Evolutionary conservation across 2,888 invertebrate species (phyloP).

Genomic region (Himalopsyche tibetana): DNA sequence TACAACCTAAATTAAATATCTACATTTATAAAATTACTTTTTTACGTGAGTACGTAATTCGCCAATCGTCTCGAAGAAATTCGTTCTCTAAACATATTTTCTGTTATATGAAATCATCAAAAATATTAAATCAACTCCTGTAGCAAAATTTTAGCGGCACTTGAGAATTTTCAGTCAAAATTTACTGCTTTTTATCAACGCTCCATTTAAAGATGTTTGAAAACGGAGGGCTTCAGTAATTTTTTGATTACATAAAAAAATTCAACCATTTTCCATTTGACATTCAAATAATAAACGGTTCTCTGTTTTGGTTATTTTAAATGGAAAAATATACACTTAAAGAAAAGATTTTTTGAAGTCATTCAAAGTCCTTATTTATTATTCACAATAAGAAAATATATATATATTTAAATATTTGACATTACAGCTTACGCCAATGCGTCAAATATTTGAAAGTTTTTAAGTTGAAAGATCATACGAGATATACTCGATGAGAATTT

Average conservation of each 20-base stretch:
- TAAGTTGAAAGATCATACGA: too few species aligned
- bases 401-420: too few species aligned
- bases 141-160: not conserved
- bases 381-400: too few species aligned
- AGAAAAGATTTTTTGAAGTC: not conserved
- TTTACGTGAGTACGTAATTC: too few species aligned
- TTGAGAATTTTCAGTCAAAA: not conserved
- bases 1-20: too few species aligned
- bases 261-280: not conserved
- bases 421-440: too few species aligned
- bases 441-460: too few species aligned
- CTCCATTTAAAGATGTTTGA: not conserved
- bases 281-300: not conserved
- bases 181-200: slow-evolving; percentile 9
- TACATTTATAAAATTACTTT: too few species aligned
- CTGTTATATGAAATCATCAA: not conserved
- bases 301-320: not conserved
- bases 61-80: too few species aligned
- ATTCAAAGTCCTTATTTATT: too few species aligned
- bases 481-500: too few species aligned
- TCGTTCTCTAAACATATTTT: not conserved
- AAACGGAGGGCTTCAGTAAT: not conserved
- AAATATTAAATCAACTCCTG: not conserved
- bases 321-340: not conserved
- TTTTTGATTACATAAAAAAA: slow-evolving; percentile 1